Evolutionary conservation across 2,113 vertebrate species (phyloP), one percentile per base, ranked within the genome.

Genomic region (Chaenocephalus aceratus): DNA sequence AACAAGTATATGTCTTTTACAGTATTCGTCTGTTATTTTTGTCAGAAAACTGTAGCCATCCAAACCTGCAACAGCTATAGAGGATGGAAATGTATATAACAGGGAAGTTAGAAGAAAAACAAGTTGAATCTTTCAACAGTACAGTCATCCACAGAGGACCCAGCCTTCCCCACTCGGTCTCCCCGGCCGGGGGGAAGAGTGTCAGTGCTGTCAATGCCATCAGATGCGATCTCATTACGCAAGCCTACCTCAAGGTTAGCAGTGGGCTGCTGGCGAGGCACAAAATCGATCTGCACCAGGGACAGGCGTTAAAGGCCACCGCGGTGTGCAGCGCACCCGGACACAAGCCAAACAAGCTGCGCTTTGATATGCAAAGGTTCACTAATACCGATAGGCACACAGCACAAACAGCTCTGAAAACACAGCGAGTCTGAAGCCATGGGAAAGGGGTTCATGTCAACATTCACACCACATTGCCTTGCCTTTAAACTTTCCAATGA

Each of bases 221-320:
- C 90, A 92, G 86, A 92, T 92, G 89, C 75, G 87, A 93, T 93
- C 92, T 94, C 93, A 95, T 95, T 95, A 94, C 85, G 85, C 72
- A 88, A 93, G 82, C 89, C 91, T 94, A 91, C 91, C 92, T 93
- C 90, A 93, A 94, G 94, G 93, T 93, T 92, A 94, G 89, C 79
- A 48, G 72, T 49, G 85, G 88, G 88, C 91, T 86, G 90, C 86
- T 84, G 86, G 90, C 80, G 83, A 79, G 89, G 89, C 91, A 94
- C 89, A 91, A 88, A 89, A 94, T 94, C 92, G 78, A 94, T 93
- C 90, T 74, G 70, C 81, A 72, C 71, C 80, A 82, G 89, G 88
- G 91, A 92, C 91, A 79, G 72, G 62, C 84, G 79, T 59, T 85
- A 91, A 91, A 87, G 88, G 89, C 91, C 88, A 86, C 65, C 14